Base-by-base conservation (phyloP, 2,113 vertebrate genomes). In the Myodes glareolus region DNA sequence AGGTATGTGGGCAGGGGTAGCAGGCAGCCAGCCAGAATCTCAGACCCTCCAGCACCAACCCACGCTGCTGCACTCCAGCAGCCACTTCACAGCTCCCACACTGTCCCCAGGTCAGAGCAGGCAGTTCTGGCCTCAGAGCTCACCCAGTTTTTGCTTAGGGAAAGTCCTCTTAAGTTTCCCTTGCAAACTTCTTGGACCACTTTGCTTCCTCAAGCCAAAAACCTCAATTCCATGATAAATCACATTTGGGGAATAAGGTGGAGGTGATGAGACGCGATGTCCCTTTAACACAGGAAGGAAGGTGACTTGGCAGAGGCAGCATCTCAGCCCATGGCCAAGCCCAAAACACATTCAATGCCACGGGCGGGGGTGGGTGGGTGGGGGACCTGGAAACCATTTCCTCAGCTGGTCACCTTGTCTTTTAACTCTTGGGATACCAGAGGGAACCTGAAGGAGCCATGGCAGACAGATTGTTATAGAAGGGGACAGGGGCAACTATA, bases 31-130 rank as follows among this genome's bases (percentile, higher is more conserved):
- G 45, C 7, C 2, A 0, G 65, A 61, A 52, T 2, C 29, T 21
- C 50, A 27, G 72, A 11, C 3, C 68, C 21, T 14, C 75, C 33
- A 5, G 63, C 61, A 67, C 42, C 84, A 67, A 17, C 17, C 55
- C 47, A 70, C 1, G 72, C 2, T 8, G 16, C 33, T 16, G 55
- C 5, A 0, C 3, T 50, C 31, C 0, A 5, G 50, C 1, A 16
- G 81, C 81, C 0, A 2, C 14, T 3, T 5, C 19, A n/a, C 13
- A 29, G 78, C 19, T 25, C 8, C 16, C 4, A 33, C 36, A 29
- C 42, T 5, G 75, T 72, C 36, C 39, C 16, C 68, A 25, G 0
- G 42, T n/a, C 21, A 5, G 16, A 45, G 19, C 0, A 8, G 29
- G 17, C 8, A 36, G 23, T 19, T 16, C 78, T 33, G 36, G 47